phyloP scores from a whole-genome alignment of 2,888 invertebrate species.

The Leptinotarsa peninsularis region DNA sequence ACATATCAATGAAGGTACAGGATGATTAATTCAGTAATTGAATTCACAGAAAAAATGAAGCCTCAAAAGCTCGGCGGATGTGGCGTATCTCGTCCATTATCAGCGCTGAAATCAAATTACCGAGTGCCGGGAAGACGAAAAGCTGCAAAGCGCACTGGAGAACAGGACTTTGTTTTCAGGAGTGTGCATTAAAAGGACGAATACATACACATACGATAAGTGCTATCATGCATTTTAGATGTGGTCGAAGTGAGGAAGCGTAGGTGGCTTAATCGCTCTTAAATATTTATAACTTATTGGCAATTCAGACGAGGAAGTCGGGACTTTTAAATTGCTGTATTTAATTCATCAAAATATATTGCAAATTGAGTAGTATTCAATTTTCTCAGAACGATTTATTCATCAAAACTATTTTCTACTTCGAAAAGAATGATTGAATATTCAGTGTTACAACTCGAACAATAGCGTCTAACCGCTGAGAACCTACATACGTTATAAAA shows the following conservation, averaged over 20 bases:
- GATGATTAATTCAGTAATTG: background rate
- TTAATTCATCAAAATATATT: background rate
- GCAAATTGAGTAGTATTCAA: no score
- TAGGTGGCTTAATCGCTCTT: conserved; percentile 11
- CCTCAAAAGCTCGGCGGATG: background rate
- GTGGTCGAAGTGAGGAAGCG: conserved; percentile 17
- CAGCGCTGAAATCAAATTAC: conserved; percentile 8
- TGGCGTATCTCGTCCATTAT: conserved; percentile 18
- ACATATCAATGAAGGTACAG: background rate
- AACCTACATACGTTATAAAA: no score
- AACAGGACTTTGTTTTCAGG: conserved; percentile 15
- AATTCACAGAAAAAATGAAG: background rate
- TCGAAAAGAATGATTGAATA: no score
- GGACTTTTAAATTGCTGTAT: background rate
- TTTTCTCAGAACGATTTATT: no score
- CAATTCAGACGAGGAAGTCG: background rate
- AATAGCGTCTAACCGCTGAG: no score
- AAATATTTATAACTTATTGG: conserved; percentile 10
- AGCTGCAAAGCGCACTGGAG: conserved; percentile 2
- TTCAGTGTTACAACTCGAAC: no score
- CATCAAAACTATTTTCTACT: no score
- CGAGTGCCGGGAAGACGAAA: background rate
- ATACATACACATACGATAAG: conserved; percentile 8
- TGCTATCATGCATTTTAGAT: conserved; percentile 18
- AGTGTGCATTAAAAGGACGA: conserved; percentile 13